Evolutionary conservation across 2,113 vertebrate species (phyloP), one percentile per base, ranked within the genome.

Genomic region (Pavo muticus): DNA sequence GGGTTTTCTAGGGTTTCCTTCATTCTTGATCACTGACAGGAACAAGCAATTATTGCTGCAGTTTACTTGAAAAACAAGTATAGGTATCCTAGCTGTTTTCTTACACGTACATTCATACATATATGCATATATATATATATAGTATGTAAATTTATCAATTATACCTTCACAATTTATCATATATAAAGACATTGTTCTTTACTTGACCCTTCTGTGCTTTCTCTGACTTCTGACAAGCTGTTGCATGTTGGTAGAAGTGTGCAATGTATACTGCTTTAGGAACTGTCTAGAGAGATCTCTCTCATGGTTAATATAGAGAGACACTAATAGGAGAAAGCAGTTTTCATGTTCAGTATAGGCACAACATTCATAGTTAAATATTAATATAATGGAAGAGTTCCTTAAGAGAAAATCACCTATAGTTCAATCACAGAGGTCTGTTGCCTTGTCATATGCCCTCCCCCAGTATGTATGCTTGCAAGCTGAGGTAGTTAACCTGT

Each of bases 161-260:
- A 48, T 79, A 14, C 48, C 39, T 84, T 70, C 63, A 48, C 67
- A 70, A 79, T 9, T 76, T 85, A 23, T 4, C 27, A 70, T 5
- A 10, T 61, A 88, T 87, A 91, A 92, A 77, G 83, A 71, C 73
- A 59, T 29, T 48, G 0, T 84, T 91, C 67, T 91, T 87, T 75
- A 42, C 18, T 72, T 93, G 82, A 85, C 20, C 68, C 76, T 69
- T 37, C 48, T 54, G 5, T 79, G 71, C 70, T 87, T 94, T 93
- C 71, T 64, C 84, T 94, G 67, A 77, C 54, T 21, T 79, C 48
- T 88, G 87, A 83, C 85, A 54, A 87, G 65, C 48, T 93, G 65
- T 57, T 11, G n/a, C 37, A 9, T 29, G 14, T 30, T 88, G 30
- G 50, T 79, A 48, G n/a, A 73, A 95, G 82, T 90, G 47, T 30